Evolutionary conservation across 2,888 invertebrate genomes (phyloP), one percentile per base, ranked within the genome.

Genomic region (Thelaira solivaga): DNA sequence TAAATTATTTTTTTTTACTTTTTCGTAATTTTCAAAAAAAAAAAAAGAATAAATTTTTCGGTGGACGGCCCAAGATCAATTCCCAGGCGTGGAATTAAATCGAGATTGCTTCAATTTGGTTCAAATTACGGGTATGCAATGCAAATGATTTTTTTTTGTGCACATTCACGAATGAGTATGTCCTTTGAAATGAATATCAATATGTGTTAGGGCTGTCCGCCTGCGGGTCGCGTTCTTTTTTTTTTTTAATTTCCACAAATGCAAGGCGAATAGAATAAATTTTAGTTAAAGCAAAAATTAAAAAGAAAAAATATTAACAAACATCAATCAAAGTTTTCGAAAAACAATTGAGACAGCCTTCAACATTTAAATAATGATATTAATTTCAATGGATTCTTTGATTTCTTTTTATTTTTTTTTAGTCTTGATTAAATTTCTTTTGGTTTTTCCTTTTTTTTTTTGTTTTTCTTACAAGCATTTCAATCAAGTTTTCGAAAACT

Each of bases 31-130:
- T 51, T 49, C 13, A 2, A 24, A 51, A 10, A 20, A 59, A 71
- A 55, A 34, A 81, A 80, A 83, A 89, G 89, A 88, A 87, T 88
- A 82, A 90, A 90, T 86, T 89, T 90, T 86, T 91, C 91, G 88
- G 93, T 93, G 91, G 94, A 94, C 92, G 94, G 94, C 91, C 93
- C 94, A 90, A 94, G 94, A 93, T 94, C 95, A 91, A 92, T 95
- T 92, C 95, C 95, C 90, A 93, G 94, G 89, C 94, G 95, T 90
- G 95, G 95, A 89, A 94, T 95, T 91, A 96, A 95, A 91, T 96
- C 96, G 88, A 94, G 96, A 88, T 93, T 96, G 87, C 93, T 96
- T 90, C 95, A 95, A 92, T 95, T 96, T 92, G 93, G 92, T 91
- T 94, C 95, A 88, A 95, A 94, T 91, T 91, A 92, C 92, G 96